Conservation (phyloP, 1,140 invertebrate genomes). For the Bombus pascuorum region DNA sequence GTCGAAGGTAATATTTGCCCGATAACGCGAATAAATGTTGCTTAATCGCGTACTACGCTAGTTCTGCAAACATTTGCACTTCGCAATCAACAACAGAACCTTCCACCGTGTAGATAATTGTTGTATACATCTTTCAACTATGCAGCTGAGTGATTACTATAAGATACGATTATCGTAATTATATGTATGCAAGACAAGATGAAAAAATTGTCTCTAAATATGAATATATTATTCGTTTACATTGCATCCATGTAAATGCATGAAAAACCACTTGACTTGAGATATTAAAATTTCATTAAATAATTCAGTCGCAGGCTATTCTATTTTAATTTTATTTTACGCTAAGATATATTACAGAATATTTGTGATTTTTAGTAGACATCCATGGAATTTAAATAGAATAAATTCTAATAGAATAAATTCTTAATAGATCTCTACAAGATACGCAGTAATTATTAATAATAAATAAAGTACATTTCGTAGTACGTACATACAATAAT, state of each 20-base stretch:
- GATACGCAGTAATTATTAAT: not conserved
- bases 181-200: too few relatives aligned
- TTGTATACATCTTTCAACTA: slow-evolving; percentile 6
- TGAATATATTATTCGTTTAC: not conserved
- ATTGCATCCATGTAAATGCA: not conserved
- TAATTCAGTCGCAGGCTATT: not conserved
- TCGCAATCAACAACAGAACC: not conserved
- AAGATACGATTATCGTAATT: slow-evolving; percentile 6
- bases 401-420: too few relatives aligned
- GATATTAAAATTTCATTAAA: not conserved
- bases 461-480: not conserved
- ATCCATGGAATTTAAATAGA: too few relatives aligned
- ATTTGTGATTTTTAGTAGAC: too few relatives aligned
- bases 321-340: too few relatives aligned
- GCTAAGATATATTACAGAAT: not conserved
- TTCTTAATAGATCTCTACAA: not conserved
- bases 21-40: slow-evolving; percentile 30
- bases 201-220: not conserved
- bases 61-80: slow-evolving; percentile 15
- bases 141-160: not conserved
- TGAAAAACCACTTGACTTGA: too few relatives aligned
- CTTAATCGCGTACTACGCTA: slow-evolving; percentile 8
- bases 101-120: not conserved
- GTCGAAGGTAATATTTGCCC: not conserved
- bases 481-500: not conserved